Evolutionary conservation across 2,113 vertebrate species (phyloP).

Genomic region (Clarias batrachus): DNA sequence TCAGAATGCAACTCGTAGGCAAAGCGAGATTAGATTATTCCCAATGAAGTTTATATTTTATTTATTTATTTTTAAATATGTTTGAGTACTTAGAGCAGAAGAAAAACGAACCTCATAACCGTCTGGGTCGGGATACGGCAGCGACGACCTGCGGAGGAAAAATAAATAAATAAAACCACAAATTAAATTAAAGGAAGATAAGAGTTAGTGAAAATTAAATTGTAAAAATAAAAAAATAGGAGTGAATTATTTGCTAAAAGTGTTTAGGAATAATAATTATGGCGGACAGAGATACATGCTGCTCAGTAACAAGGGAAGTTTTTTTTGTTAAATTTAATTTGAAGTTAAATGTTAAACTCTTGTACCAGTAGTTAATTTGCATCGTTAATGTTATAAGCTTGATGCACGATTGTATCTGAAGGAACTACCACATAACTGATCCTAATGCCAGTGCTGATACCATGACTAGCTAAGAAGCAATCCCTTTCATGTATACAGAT

Average conservation of each 20-base stretch:
- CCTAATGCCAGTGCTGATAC: too few species aligned
- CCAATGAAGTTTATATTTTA: too few species aligned
- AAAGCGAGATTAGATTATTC: neutral
- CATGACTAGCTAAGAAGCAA: neutral
- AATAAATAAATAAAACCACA: conserved; percentile 45
- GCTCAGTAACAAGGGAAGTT: too few species aligned
- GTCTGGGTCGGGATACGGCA: conserved; percentile 82
- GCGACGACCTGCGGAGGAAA: conserved; percentile 75
- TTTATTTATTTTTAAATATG: neutral
- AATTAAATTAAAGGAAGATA: neutral
- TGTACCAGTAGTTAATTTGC: too few species aligned
- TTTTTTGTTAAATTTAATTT: too few species aligned
- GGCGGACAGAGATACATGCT: too few species aligned
- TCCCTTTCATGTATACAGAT: neutral
- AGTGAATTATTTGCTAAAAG: too few species aligned
- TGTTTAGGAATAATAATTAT: too few species aligned
- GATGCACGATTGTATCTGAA: too few species aligned
- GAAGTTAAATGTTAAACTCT: too few species aligned
- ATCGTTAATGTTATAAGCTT: too few species aligned
- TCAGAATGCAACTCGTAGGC: neutral
- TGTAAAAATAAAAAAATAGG: neutral
- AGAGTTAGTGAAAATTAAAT: neutral
- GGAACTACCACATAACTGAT: neutral
- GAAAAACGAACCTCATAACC: conserved; percentile 80
- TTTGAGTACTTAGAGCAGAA: neutral